A percentile compares a stretch with the other conserved stretches of the same genome.
Conservation (phyloP, 1,140 invertebrate species). For the Brachionus calyciflorus region DNA sequence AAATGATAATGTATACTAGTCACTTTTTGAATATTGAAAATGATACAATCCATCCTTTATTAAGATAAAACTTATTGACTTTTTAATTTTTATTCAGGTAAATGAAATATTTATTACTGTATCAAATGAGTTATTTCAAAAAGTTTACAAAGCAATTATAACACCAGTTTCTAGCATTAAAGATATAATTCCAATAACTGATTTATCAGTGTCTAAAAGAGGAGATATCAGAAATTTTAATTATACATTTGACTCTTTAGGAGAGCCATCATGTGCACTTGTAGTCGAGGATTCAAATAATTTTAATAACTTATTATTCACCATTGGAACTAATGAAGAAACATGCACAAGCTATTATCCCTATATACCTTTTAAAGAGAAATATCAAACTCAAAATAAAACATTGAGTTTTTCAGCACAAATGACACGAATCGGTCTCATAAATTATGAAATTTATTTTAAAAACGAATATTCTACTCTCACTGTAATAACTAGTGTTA, state of each 20-base stretch:
- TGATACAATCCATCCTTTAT: too few relatives aligned
- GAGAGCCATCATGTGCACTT: slow-evolving; percentile 40
- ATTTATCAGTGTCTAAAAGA: not conserved
- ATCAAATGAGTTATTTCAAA: not conserved
- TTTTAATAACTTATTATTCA: not conserved
- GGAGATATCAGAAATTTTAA: not conserved
- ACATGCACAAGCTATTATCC: not conserved
- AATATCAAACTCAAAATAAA: not conserved
- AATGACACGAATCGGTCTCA: not conserved
- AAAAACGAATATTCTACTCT: slow-evolving; percentile 9
- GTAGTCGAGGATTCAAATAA: not conserved
- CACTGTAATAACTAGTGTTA: not conserved
- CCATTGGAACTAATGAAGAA: slow-evolving; percentile 2
- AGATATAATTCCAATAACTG: not conserved
- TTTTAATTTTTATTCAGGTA: not conserved
- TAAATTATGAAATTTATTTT: not conserved
- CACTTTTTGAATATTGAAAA: too few relatives aligned
- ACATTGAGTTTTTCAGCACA: not conserved
- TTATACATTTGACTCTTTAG: slow-evolving; percentile 26
- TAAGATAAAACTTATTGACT: too few relatives aligned
- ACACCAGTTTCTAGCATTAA: not conserved
- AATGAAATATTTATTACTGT: not conserved
- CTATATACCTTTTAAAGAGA: not conserved
- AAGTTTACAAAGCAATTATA: not conserved
- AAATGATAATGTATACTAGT: too few relatives aligned